Base-by-base conservation (phyloP, 2,888 invertebrate genomes). In the Apamea monoglypha region DNA sequence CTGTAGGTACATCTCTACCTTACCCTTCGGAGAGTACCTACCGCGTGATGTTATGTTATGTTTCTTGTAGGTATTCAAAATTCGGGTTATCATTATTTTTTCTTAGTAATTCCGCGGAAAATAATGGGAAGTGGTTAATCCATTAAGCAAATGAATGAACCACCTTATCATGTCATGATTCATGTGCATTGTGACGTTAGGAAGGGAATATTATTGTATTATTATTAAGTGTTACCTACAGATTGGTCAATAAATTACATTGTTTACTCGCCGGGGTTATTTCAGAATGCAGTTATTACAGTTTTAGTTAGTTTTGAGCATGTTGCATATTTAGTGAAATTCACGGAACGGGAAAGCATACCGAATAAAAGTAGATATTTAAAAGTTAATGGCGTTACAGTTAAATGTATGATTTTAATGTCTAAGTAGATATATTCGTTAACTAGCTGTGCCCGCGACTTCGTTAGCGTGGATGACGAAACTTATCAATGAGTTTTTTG, bases 111-210 rank as follows among this genome's bases (percentile, higher is more conserved):
- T 82, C 36, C 29, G 8, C 40, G 66, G 66, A 80, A 78, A 85
- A 76, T 68, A 47, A 68, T 63, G 73, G 29, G 32, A 56, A 63
- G 53, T 56, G 75, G 67, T 47, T 72, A 69, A 72, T 61, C 12
- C 64, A 69, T 74, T 59, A 25, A 70, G 32, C 21, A 76, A 84
- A 73, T 76, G 25, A 53, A 44, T 82, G 76, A 53, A 50, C 63
- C 69, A 25, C 18, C 44, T 68, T 76, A 83, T 80, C 68, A 63
- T 67, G 18, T 8, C 29, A 74, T 86, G 84, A 85, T 53, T 85
- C 84, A 87, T 70, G 18, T 12, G 32, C 21, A 71, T 50, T 80
- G 21, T 40, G 29, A 59, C 21, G 50, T 32, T 40, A 7, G 29
- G 7, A 29, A 75, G 74, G 67, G 64, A 72, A 72, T 80, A 80